phyloP scores from a whole-genome alignment of 2,888 invertebrate species.

The Cremastobaeus sp. region DNA sequence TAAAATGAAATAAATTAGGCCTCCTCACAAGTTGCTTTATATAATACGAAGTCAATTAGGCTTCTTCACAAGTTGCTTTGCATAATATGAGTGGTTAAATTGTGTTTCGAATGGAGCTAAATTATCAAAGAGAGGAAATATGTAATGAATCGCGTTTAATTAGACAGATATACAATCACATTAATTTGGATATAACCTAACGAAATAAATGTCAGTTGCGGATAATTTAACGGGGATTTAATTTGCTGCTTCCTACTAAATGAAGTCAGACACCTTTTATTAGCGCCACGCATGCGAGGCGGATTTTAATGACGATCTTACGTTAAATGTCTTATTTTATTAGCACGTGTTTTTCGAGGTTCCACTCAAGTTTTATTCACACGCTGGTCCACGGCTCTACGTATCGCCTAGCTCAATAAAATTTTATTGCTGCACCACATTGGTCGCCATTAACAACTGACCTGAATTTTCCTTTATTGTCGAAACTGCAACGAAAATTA shows the following conservation, averaged over 20 bases:
- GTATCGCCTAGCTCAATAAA: conserved; percentile 31
- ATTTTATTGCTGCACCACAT: conserved; percentile 42
- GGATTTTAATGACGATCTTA: conserved; percentile 41
- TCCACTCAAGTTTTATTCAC: conserved; percentile 32
- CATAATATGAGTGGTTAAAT: too few species aligned
- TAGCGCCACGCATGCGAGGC: conserved; percentile 22
- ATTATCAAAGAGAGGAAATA: too few species aligned
- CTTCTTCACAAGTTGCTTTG: too few species aligned
- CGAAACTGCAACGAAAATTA: conserved; percentile 46
- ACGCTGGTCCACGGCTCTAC: conserved; percentile 13
- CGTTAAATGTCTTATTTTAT: conserved; percentile 37
- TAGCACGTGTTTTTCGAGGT: conserved; percentile 36
- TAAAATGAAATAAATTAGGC: too few species aligned
- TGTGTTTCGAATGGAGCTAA: too few species aligned
- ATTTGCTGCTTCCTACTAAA: conserved; percentile 40
- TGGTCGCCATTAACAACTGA: conserved; percentile 46
- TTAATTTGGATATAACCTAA: conserved; percentile 29
- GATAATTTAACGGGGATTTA: conserved; percentile 33
- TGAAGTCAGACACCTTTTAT: conserved; percentile 33
- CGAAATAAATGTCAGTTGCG: conserved; percentile 24
- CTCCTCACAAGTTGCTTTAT: too few species aligned
- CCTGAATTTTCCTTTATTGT: conserved; percentile 41
- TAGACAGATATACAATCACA: conserved; percentile 25
- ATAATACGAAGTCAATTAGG: too few species aligned
- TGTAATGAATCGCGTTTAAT: not conserved